Evolutionary conservation across 92 coral and sea anemone genomes (phyloP).

Genomic region (Desmophyllum pertusum): DNA sequence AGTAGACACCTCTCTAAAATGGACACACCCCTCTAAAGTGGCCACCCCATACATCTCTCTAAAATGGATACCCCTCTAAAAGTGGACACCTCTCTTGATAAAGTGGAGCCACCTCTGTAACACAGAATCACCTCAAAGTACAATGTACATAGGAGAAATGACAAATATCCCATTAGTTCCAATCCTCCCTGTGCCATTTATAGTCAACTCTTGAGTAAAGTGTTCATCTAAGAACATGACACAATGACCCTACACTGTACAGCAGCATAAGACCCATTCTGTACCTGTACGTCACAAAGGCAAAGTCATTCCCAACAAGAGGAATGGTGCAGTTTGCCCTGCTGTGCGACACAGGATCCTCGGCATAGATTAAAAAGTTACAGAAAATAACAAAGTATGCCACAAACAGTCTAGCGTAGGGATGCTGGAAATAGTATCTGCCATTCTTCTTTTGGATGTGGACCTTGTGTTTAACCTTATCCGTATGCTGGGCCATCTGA

Average conservation of each 20-base stretch:
- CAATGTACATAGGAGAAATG: too few species aligned
- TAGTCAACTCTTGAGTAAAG: too few species aligned
- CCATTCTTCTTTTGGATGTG: constrained; percentile 88
- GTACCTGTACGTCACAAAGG: constrained; percentile 91
- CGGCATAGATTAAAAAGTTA: constrained; percentile 94
- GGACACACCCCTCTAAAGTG: too few species aligned
- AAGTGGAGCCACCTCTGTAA: too few species aligned
- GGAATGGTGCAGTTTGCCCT: constrained; percentile 82
- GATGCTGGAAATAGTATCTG: constrained; percentile 96
- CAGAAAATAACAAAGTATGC: constrained; percentile 91
- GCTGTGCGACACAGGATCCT: constrained; percentile 98
- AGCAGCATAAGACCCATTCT: not conserved
- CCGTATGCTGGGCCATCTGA: not conserved
- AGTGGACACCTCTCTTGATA: too few species aligned
- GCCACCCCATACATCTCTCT: too few species aligned
- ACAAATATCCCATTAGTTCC: too few species aligned
- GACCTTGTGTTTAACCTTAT: constrained; percentile 41
- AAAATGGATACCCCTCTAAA: too few species aligned
- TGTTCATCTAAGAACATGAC: not conserved
- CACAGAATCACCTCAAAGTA: too few species aligned
- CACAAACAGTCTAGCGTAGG: constrained; percentile 86
- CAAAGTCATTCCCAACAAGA: constrained; percentile 86
- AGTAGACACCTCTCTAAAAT: too few species aligned
- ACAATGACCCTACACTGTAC: not conserved
- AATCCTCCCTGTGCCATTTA: too few species aligned